These are phyloP conservation scores for Ptilorrhoa leucosticta DNA, from an alignment of 2,113 vertebrate genomes.

Conservation along the genomic window DNA sequence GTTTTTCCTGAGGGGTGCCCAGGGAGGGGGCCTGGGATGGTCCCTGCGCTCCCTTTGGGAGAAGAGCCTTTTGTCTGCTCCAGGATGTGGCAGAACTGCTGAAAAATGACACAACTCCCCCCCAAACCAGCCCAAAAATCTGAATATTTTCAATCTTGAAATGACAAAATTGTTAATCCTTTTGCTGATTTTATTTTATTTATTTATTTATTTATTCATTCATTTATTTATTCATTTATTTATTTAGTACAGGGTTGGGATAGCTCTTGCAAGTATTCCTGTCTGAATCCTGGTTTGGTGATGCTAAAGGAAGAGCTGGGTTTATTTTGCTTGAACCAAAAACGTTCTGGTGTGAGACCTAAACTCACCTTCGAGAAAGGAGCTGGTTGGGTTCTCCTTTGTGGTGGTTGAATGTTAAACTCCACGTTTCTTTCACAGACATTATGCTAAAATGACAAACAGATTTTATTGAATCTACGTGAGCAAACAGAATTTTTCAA, in stretches of 20 bases:
- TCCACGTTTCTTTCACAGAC: not conserved
- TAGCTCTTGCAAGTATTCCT: not conserved
- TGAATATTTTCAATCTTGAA: not conserved
- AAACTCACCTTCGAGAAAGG: not conserved
- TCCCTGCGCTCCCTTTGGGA: not conserved
- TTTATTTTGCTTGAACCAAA: not conserved
- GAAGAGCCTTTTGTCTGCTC: not conserved
- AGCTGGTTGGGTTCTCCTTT: not conserved
- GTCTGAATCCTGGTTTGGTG: not conserved
- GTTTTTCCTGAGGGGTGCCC: not conserved
- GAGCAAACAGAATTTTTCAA: not conserved
- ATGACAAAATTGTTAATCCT: not conserved
- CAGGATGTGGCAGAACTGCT: fast-evolving
- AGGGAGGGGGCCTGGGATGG: fast-evolving
- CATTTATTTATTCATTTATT: not conserved
- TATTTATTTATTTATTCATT: too few species aligned
- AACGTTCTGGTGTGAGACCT: not conserved
- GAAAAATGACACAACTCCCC: not conserved
- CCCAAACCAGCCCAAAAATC: not conserved
- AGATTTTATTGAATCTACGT: not conserved
- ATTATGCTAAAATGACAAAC: not conserved
- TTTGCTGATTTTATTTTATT: not conserved
- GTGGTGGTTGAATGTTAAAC: not conserved
- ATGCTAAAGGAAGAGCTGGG: not conserved
- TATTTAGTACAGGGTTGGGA: not conserved